Base-by-base conservation (phyloP, 2,113 vertebrate species). In the Cyanistes caeruleus region DNA sequence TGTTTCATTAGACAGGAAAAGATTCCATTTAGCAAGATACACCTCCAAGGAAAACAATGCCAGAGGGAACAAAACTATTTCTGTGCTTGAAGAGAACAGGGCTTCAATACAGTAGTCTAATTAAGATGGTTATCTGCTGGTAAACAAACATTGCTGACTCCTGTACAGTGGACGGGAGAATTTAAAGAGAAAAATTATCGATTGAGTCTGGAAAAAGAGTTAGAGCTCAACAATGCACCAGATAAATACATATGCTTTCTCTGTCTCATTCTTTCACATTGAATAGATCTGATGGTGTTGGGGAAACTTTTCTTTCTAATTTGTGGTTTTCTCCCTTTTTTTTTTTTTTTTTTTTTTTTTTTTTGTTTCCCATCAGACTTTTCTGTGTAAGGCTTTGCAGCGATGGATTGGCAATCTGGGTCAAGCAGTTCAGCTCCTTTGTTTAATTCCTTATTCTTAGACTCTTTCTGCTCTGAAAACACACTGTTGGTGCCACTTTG, bases 91-190 rank as follows among this genome's bases (percentile, higher is more conserved):
- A 13, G 35, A 96, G 91, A 97, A 63, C 75, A 81, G 49, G 43
- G 51, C 41, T 94, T 91, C 92, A 80, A 93, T 96, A 89, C 73
- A 96, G 87, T 93, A 84, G 83, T 94, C 95, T 97, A 98, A 98
- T 97, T 97, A 97, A 97, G 95, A 97, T 96, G 59, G 88, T 96
- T 96, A 97, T 98, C 95, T 97, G 68, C 43, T 94, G 60, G 81
- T 90, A 97, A 97, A 96, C 97, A 97, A 95, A 97, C 96, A 93
- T 48, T 90, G 81, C 83, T 84, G 95, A 87, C 78, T 95, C 73
- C 72, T 87, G 67, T 84, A 81, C 46, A 70, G 81, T 78, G 87
- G 93, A n/a, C 3, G 15, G 28, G 48, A 44, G 64, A 85, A 95
- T 78, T 96, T 92, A 94, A 94, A 84, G 83, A 89, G 65, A 80